Evolutionary conservation across 2,113 vertebrate species (phyloP).

Genomic region (Dasyprocta punctata): DNA sequence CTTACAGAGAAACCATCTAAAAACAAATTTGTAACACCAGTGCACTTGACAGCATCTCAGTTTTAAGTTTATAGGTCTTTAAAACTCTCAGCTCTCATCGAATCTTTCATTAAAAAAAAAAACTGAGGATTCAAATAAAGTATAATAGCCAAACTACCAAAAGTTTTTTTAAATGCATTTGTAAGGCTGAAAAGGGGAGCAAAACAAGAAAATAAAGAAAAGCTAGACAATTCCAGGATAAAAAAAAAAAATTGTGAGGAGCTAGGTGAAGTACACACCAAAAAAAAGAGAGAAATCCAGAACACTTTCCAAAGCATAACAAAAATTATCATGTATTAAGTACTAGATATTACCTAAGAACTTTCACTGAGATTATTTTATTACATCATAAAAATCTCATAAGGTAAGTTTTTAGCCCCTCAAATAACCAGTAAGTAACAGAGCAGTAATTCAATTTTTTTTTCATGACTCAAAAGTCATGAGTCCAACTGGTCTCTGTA

Average conservation of each 20-base stretch:
- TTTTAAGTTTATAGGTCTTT: neutral
- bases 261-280: neutral
- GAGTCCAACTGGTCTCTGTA: slow-evolving; percentile 26
- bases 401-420: neutral
- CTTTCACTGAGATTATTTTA: slow-evolving; percentile 36
- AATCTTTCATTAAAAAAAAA: slow-evolving; percentile 49
- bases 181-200: slow-evolving; percentile 2
- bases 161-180: neutral
- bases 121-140: neutral
- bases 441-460: neutral
- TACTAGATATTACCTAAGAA: slow-evolving; percentile 3
- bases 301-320: slow-evolving; percentile 27
- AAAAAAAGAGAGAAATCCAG: neutral
- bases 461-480: slow-evolving; percentile 53
- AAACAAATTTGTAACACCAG: neutral
- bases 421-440: neutral
- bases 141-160: slow-evolving; percentile 18
- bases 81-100: slow-evolving; percentile 39
- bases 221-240: neutral
- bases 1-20: slow-evolving; percentile 15
- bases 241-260: neutral
- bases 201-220: slow-evolving; percentile 35
- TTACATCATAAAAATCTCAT: slow-evolving; percentile 35
- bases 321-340: slow-evolving; percentile 45
- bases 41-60: neutral